Conservation (phyloP, 2,113 vertebrate genomes). For the Ictalurus furcatus region DNA sequence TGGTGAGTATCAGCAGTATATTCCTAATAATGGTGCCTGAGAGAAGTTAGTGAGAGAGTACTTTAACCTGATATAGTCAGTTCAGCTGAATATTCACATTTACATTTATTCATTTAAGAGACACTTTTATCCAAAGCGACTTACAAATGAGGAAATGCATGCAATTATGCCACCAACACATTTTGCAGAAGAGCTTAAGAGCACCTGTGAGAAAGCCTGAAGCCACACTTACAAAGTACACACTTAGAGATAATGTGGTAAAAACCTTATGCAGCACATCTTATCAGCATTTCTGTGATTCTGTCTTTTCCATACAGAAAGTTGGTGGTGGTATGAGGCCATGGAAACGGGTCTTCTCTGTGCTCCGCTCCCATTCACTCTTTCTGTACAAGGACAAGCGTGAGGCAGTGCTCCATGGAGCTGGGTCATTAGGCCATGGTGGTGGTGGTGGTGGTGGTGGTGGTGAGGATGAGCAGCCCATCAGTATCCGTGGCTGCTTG, state of each 20-base stretch:
- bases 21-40: background rate
- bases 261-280: background rate
- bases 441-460: constrained; percentile 52
- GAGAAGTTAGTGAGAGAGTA: background rate
- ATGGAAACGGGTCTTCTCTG: constrained; percentile 90
- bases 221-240: background rate
- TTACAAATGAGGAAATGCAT: too few species aligned
- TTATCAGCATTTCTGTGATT: background rate
- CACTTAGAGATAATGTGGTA: background rate
- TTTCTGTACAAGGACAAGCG: constrained; percentile 95
- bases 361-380: constrained; percentile 86
- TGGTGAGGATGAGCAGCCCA: constrained; percentile 85
- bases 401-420: constrained; percentile 79
- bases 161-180: background rate
- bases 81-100: background rate
- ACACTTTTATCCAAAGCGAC: too few species aligned
- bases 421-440: constrained; percentile 59
- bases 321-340: constrained; percentile 88
- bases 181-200: background rate
- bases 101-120: too few species aligned
- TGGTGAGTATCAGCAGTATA: background rate
- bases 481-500: constrained; percentile 92
- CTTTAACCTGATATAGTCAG: background rate
- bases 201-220: background rate
- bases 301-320: constrained; percentile 74